Conservation (phyloP, 2,797 vertebrate genomes). For the Aselliscus stoliczkanus region DNA sequence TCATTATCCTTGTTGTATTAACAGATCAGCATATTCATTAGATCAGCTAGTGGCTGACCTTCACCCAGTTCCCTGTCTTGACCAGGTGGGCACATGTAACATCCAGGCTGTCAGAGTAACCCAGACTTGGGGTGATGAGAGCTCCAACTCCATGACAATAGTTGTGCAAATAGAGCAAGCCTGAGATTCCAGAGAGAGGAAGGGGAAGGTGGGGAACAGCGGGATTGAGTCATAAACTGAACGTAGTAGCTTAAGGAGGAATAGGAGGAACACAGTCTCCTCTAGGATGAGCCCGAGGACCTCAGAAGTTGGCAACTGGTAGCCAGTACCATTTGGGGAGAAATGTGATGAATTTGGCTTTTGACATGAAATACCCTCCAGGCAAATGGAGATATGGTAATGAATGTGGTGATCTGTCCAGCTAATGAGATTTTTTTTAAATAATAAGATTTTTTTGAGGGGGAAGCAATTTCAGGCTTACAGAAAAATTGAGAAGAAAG, state of each 20-base stretch:
- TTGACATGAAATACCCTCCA: slow-evolving; percentile 22
- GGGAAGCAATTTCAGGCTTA: neutral
- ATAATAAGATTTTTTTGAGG: neutral
- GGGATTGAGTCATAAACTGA: neutral
- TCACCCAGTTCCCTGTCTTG: neutral
- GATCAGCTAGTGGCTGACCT: neutral
- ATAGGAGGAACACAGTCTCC: neutral
- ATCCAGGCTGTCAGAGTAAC: neutral
- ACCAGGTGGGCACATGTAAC: neutral
- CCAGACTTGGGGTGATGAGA: neutral
- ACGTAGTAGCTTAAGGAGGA: neutral
- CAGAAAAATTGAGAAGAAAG: neutral
- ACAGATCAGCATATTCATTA: neutral
- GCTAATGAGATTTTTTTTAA: neutral
- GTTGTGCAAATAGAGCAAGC: neutral
- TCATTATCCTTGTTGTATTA: neutral
- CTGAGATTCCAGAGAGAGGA: neutral
- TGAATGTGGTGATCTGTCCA: neutral
- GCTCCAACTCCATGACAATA: neutral
- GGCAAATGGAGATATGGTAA: neutral
- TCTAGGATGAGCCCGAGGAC: neutral
- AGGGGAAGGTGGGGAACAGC: neutral
- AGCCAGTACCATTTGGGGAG: neutral
- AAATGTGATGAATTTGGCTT: neutral
- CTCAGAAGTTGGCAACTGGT: neutral